phyloP scores from a whole-genome alignment of 2,113 vertebrate species.

The Ammodytes marinus region DNA sequence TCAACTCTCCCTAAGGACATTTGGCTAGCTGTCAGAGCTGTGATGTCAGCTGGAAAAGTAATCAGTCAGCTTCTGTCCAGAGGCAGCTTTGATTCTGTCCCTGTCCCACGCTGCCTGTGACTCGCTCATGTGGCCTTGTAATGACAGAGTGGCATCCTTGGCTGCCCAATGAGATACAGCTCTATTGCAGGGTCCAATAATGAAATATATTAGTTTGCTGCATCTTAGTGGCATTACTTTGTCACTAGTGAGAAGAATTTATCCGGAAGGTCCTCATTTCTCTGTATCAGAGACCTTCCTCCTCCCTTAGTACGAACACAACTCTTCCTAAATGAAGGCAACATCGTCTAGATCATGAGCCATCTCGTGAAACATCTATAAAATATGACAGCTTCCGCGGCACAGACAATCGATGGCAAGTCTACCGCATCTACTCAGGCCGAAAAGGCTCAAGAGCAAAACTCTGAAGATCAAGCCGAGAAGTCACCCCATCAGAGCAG shows the following conservation, averaged over 20 bases:
- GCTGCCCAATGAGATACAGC: slow-evolving; percentile 77
- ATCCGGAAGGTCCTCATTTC: slow-evolving; percentile 71
- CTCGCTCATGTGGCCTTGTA: slow-evolving; percentile 73
- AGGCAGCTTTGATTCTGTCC: slow-evolving; percentile 64
- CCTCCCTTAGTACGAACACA: slow-evolving; percentile 72
- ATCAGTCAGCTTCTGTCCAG: slow-evolving; percentile 70
- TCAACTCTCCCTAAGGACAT: slow-evolving; percentile 50
- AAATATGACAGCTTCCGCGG: slow-evolving; percentile 63
- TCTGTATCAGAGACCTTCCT: slow-evolving; percentile 70
- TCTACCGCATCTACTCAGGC: slow-evolving; percentile 39
- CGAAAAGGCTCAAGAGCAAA: not conserved
- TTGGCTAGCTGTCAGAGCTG: slow-evolving; percentile 57
- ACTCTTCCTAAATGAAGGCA: slow-evolving; percentile 75
- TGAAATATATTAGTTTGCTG: slow-evolving; percentile 76
- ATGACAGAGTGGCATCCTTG: slow-evolving; percentile 79
- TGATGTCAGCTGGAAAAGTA: slow-evolving; percentile 65
- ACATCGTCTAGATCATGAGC: slow-evolving; percentile 68
- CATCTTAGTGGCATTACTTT: slow-evolving; percentile 74
- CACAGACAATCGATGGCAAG: slow-evolving; percentile 50
- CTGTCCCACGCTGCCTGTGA: slow-evolving; percentile 49
- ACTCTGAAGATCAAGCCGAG: slow-evolving; percentile 19
- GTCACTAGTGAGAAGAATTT: slow-evolving; percentile 72
- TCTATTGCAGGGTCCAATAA: slow-evolving; percentile 65
- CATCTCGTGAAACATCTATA: slow-evolving; percentile 71
- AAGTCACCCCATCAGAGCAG: slow-evolving; percentile 36